Evolutionary conservation across 35 echinoderm and acorn worm genomes (phyloP), one percentile per base, ranked within the genome.

Genomic region (Ptychodera flava): DNA sequence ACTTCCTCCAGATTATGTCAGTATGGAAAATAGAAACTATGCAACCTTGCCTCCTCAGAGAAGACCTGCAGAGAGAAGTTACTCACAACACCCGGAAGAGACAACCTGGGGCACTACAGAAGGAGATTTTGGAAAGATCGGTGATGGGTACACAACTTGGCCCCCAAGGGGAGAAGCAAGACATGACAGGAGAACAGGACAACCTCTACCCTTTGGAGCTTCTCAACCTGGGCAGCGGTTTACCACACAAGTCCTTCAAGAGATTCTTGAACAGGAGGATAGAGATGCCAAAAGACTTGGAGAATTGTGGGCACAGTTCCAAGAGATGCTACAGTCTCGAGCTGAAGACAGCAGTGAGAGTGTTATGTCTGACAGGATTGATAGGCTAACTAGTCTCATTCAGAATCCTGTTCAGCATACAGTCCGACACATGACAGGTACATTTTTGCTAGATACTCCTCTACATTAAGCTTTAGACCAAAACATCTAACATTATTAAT

Each of bases 241-340:
- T 22, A 64, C 6, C 45, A 64, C 6, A 22, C 45, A 64, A 22
- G 22, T 64, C 22, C 45, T 64, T 6, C 45, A 64, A 22, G 45
- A 64, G 45, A 64, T 64, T 64, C 45, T 64, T 64, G 45, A 64
- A 64, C 45, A 64, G 22, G 45, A 64, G 22, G 45, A 64, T 22
- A 64, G 45, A 64, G 45, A 64, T 64, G 45, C 45, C 6, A 6
- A 64, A 64, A 64, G 45, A 64, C 22, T 64, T 30, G 92, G 85
- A 78, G 53, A 85, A 32, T 88, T 91, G 82, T 97, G 94, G 94
- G 91, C 89, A 16, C 86, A 97, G 77, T 97, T 93, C 86, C 91
- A 93, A 35, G 31, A 81, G 31, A 78, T 90, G 16, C 78, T 91
- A 33, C 36, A 89, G 16, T 77, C 82, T 28, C 32, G 85, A 34